Evolutionary conservation across 2,113 vertebrate species (phyloP), one percentile per base, ranked within the genome.

Genomic region (Gobio gobio): DNA sequence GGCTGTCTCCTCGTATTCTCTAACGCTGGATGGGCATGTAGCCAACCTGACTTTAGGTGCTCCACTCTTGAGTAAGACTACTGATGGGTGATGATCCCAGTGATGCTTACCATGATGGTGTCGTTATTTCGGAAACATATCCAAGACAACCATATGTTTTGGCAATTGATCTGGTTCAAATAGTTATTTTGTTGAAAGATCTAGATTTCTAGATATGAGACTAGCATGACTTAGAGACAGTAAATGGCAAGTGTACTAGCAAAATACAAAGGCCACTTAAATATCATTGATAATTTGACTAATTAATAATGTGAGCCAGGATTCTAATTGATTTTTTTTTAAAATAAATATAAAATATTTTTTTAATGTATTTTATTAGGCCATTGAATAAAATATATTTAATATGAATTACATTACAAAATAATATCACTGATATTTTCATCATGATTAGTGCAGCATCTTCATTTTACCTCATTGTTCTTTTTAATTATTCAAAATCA

Each of bases 21-120:
- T 86, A 88, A 91, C 91, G 56, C 90, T 88, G 47, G 47, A 83
- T 84, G 80, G 84, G 80, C 49, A 72, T 8, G 7, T 9, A 85
- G 64, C 68, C 63, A 61, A 77, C 47, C 85, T 89, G 75, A 83
- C 63, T 88, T 86, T 81, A 74, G 83, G 86, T 74, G 74, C 70
- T 26, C 47, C 49, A 18, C 18, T 82, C 64, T 40, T 70, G 82
- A 51, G 59, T 40, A 22, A 24, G 8, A 26, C 36, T 51, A 63
- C 79, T 70, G 47, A 70, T 16, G 47, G 63, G 18, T 70, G 64
- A 70, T 40, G 49, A 82, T 51, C 18, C 12, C 26, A 49, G 64
- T 56, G 64, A 20, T 80, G n/a, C 36, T 63, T 45, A 45, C 13
- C 5, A 14, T 64, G n/a, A 29, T 24, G 8, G 13, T 72, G 47